Evolutionary conservation across 1,140 invertebrate species (phyloP).

Genomic region (Akabosia matsudoensis): DNA sequence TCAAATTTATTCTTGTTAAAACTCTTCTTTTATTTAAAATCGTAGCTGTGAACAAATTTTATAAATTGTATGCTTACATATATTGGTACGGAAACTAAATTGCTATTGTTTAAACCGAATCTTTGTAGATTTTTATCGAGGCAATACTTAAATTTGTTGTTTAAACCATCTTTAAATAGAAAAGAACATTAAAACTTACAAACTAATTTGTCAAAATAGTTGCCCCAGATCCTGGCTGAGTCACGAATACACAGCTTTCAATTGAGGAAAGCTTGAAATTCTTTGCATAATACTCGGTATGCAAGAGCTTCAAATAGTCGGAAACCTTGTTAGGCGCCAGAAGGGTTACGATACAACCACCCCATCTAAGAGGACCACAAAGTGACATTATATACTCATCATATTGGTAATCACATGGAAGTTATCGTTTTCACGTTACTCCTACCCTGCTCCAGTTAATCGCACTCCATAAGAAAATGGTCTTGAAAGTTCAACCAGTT

Average conservation of each 20-base stretch:
- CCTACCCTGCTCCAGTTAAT: conserved; percentile 86
- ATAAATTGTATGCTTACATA: no score
- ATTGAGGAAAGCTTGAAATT: conserved; percentile 52
- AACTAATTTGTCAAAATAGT: conserved; percentile 44
- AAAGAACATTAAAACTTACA: not conserved
- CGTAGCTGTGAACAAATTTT: no score
- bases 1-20: no score
- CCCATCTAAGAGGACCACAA: conserved; percentile 81
- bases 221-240: conserved; percentile 61
- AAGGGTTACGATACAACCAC: conserved; percentile 89
- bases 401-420: no score
- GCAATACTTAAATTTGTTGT: no score
- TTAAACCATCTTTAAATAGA: no score
- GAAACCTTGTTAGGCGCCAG: conserved; percentile 53
- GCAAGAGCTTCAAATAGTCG: conserved; percentile 66
- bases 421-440: not conserved
- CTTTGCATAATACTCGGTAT: conserved; percentile 66
- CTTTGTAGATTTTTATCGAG: no score
- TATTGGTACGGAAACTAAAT: not conserved
- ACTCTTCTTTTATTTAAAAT: no score
- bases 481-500: conserved; percentile 72
- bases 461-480: conserved; percentile 73
- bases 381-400: not conserved
- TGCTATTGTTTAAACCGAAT: not conserved
- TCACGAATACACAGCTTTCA: conserved; percentile 59